Evolutionary conservation across 1,140 invertebrate genomes (phyloP).

Genomic region (Zaprionus vittiger): DNA sequence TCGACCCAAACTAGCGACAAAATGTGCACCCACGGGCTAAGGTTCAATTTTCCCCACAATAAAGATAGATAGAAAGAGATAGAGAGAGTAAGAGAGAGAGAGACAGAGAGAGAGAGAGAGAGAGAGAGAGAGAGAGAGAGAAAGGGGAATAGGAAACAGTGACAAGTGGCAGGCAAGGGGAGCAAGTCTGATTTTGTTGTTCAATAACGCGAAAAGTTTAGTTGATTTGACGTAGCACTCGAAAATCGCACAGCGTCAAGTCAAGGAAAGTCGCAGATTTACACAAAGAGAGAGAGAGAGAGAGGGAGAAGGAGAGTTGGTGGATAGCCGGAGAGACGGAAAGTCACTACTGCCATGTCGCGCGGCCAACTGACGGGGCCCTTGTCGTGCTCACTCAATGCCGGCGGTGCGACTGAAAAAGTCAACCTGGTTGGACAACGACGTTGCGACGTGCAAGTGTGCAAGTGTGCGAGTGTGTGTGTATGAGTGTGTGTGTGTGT

Average conservation of each 20-base stretch:
- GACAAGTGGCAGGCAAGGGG: slow-evolving; percentile 37
- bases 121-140: neutral
- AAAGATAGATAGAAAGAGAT: neutral
- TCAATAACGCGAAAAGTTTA: slow-evolving; percentile 50
- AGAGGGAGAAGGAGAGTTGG: neutral
- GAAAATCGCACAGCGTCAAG: slow-evolving; percentile 65
- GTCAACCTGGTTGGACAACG: slow-evolving; percentile 62
- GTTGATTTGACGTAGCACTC: slow-evolving; percentile 76
- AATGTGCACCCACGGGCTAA: slow-evolving; percentile 34
- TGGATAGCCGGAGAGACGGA: slow-evolving; percentile 46
- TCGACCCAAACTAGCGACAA: slow-evolving; percentile 5
- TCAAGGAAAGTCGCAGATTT: slow-evolving; percentile 21
- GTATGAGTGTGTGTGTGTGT: slow-evolving; percentile 7
- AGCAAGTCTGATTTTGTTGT: neutral
- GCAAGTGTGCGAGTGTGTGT: slow-evolving; percentile 3
- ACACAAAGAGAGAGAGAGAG: neutral
- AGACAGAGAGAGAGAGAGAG: neutral
- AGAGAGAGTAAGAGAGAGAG: neutral
- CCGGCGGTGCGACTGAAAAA: slow-evolving; percentile 62
- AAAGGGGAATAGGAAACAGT: neutral
- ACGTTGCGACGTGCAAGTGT: neutral
- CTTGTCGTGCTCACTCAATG: slow-evolving; percentile 40
- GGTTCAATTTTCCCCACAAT: neutral
- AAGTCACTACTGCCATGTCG: slow-evolving; percentile 60
- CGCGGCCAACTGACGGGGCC: slow-evolving; percentile 50